Evolutionary conservation across 2,888 invertebrate species (phyloP), one percentile per base, ranked within the genome.

Genomic region (Aethes cnicana): DNA sequence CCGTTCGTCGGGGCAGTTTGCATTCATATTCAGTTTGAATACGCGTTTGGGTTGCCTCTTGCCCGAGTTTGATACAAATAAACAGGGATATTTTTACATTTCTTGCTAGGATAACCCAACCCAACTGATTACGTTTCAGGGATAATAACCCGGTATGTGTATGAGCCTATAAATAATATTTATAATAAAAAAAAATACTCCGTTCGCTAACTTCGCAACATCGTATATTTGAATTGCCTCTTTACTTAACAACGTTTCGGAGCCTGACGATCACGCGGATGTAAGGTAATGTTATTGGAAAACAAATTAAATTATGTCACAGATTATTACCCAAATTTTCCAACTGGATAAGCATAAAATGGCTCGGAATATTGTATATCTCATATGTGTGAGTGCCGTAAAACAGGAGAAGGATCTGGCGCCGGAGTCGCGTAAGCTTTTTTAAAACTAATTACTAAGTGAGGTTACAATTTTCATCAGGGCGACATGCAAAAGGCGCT

Each of bases 21-120:
- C 86, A 89, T 89, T 89, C 88, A 88, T 89, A 89, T 89, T 87
- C 84, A 80, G 84, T 82, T 83, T 83, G 87, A 82, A 88, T 88
- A 87, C 84, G 81, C 87, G 77, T 85, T 84, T 74, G 88, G 88
- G 86, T 83, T 82, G 84, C 85, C 80, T 84, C 78, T 80, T 78
- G 75, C 79, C 78, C 76, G 71, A 81, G 81, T 84, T 84, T 83
- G 89, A 85, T 89, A 88, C 86, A 89, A 88, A 86, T 89, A 89
- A 89, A 89, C 87, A 88, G 84, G 81, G 82, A 84, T 87, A 89
- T 88, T 86, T 87, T 86, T 87, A 86, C 84, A 85, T 88, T 84
- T 83, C 83, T 87, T 79, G 69, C 74, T 60, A 75, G 78, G 70
- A 77, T 83, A 83, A 80, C 83, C 84, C 86, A 77, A 84, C 85